Base-by-base conservation (phyloP, 2,797 vertebrate species). In the Delichon dasypus region DNA sequence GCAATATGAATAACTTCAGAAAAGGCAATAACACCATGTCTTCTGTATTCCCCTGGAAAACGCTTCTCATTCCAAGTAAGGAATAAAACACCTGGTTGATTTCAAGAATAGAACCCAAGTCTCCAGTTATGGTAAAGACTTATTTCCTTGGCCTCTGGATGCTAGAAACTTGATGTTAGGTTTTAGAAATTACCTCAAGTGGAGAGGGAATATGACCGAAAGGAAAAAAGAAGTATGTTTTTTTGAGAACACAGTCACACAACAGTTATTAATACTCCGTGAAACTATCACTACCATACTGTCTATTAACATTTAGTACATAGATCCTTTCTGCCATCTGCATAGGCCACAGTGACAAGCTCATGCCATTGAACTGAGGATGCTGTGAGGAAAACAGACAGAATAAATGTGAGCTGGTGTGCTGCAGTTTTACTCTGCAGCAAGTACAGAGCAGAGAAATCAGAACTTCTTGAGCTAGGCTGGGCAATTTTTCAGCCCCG, bases 31-130 rank as follows among this genome's bases (percentile, higher is more conserved):
- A 78, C 54, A 44, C 10, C 53, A 48, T 20, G 18, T 32, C 34
- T 61, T 88, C 65, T 47, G 22, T 40, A 85, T 83, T 88, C 13
- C 50, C 25, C 58, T 54, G 54, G 27, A 87, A 50, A 92, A 80
- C 8, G 16, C 12, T 72, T 55, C 61, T 71, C 13, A 51, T 84
- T 84, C 51, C 29, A 65, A 71, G 38, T 15, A 89, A 91, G 65
- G 36, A 68, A 72, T 34, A 60, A 51, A 94, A 50, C n/a, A 51
- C 16, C 11, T 54, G 34, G 5, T 22, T 55, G 70, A 17, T 61
- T 91, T 91, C 48, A 85, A 86, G 32, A 90, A 90, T 42, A 86
- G 68, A 84, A 13, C 19, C 29, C 15, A 44, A 32, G 9, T 67
- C 8, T 81, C n/a, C 1, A 1, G 20, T 89, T 71, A 79, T 7